phyloP scores from a whole-genome alignment of 2,113 vertebrate genomes.

The Himantopus leucocephalus region DNA sequence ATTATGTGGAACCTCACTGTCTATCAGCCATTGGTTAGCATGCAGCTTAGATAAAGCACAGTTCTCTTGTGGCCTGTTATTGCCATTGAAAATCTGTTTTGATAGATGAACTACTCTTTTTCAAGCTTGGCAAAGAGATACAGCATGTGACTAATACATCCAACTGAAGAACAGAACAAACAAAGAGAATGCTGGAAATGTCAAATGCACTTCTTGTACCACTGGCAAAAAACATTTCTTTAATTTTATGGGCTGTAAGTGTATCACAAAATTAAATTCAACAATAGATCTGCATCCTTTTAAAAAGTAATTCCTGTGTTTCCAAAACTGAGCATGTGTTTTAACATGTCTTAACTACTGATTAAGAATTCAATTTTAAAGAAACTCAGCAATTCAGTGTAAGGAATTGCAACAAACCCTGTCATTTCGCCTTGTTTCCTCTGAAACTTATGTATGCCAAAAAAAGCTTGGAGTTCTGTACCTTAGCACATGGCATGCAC shows the following conservation, averaged over 20 bases:
- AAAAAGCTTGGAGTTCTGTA: neutral
- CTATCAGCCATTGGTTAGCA: neutral
- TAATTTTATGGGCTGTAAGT: neutral
- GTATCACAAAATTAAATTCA: neutral
- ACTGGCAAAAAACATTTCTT: neutral
- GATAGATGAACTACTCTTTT: neutral
- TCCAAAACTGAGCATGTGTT: neutral
- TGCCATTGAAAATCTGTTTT: neutral
- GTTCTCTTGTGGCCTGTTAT: neutral
- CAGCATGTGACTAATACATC: neutral
- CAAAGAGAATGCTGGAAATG: neutral
- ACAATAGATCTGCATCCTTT: neutral
- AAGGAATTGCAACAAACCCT: neutral
- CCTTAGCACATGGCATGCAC: neutral
- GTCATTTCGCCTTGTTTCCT: neutral
- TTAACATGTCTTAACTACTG: neutral
- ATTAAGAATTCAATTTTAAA: neutral
- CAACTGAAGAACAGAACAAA: neutral
- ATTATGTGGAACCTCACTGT: neutral
- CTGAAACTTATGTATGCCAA: neutral
- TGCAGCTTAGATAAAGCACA: neutral
- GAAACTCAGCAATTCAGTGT: neutral
- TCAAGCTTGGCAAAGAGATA: neutral
- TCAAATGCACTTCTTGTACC: neutral
- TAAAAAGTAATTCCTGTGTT: neutral